Evolutionary conservation across 2,888 invertebrate species (phyloP), one percentile per base, ranked within the genome.

Genomic region (Leptinotarsa tumamoca): DNA sequence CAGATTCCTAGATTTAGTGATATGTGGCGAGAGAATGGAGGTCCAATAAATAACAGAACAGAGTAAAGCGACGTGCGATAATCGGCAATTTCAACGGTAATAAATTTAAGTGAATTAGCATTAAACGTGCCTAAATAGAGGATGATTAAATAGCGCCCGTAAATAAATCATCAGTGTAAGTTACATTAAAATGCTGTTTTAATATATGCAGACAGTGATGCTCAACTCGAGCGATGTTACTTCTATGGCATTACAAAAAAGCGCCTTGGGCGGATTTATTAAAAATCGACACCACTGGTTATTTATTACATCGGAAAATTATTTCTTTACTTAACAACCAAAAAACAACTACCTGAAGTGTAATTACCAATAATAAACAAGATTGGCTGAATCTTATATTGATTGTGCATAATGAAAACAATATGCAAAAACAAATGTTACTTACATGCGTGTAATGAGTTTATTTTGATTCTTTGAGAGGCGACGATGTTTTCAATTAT

Each of bases 71-170:
- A 82, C 83, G 85, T 85, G 85, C 83, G 85, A 87, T 87, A 86
- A 87, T 86, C 85, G 84, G 84, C 85, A 85, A 86, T 86, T 86
- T 87, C 83, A 85, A 83, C 84, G 86, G 85, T 84, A 86, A 87
- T 87, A 87, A 87, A 87, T 87, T 86, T 85, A 84, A 85, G 85
- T 84, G 84, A 84, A 86, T 86, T 87, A 87, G 86, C 86, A 87
- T 87, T 86, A 87, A 87, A 86, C 85, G 86, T 85, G 84, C 85
- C 86, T 86, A 87, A 87, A 87, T 86, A 86, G 85, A 86, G 85
- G 84, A 85, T 87, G 86, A 87, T 87, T 87, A 87, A 87, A 86
- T 85, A 86, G 84, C 84, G 84, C 84, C 85, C 84, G 84, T 82
- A 85, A 83, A 87, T 87, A 87, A 87, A 87, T 87, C 87, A 86